Conservation (phyloP, 2,113 vertebrate species). For the Aviceda subcristata region DNA sequence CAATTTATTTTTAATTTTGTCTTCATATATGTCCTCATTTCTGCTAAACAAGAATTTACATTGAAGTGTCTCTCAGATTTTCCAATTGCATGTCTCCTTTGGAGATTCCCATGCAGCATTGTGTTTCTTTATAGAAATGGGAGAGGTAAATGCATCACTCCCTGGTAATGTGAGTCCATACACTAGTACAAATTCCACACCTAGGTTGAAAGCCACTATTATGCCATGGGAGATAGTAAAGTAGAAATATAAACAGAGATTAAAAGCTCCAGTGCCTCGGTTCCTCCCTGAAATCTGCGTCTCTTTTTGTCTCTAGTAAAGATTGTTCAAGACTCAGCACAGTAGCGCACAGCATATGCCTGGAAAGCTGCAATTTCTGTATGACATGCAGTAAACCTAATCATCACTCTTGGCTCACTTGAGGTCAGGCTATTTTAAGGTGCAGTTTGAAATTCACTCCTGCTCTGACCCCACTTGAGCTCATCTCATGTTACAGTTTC, state of each 20-base stretch:
- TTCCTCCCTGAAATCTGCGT: not conserved
- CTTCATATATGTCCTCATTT: not conserved
- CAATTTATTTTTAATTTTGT: not conserved
- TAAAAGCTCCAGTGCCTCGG: not conserved
- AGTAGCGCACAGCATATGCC: not conserved
- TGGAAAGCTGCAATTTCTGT: not conserved
- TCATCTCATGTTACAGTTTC: not conserved
- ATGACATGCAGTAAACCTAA: not conserved
- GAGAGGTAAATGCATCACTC: not conserved
- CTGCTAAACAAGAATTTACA: not conserved
- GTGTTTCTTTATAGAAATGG: not conserved
- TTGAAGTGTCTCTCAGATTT: not conserved
- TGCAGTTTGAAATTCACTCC: not conserved
- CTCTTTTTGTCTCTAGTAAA: not conserved
- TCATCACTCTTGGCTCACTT: not conserved
- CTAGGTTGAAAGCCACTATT: not conserved
- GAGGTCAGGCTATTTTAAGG: not conserved
- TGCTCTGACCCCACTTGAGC: not conserved
- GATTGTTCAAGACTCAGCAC: not conserved
- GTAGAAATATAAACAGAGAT: not conserved
- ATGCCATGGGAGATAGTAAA: not conserved
- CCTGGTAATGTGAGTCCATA: not conserved
- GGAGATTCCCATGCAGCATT: not conserved
- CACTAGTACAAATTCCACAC: accelerated
- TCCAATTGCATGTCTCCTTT: not conserved